Base-by-base conservation (phyloP, 2,797 vertebrate species). In the Poeciliopsis presidionis region DNA sequence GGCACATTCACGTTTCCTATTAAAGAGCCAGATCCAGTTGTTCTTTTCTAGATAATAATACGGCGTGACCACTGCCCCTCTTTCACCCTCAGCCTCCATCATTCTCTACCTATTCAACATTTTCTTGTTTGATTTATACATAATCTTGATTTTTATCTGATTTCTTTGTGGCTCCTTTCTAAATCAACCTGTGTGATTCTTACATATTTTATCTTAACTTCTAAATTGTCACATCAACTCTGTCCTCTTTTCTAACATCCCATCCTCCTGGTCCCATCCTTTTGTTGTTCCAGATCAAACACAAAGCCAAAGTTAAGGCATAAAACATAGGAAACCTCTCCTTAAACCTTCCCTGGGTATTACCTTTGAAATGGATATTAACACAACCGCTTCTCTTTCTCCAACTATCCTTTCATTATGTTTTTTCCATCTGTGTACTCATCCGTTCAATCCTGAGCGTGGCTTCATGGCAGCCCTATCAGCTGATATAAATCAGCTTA, bases 401-500 rank as follows among this genome's bases (percentile, higher is more conserved):
- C 70, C 36, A 18, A 12, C 76, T 47, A 65, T 83, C 73, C 77
- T 85, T 81, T 82, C 80, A 85, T 82, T 80, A 74, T 53, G 79
- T 72, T 78, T 20, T 72, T 55, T 61, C 74, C 83, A 89, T 88
- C 75, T 71, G 51, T 79, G 83, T 75, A 51, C 87, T 89, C 86
- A 87, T 82, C 83, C 86, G 76, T 91, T 91, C 88, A 86, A 80
- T 30, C 75, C 82, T 51, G 80, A 14, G 76, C 43, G 74, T 36
- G 59, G 86, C 85, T 87, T 83, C 88, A 88, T 91, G 88, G 90
- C 82, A 80, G 84, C 79, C 4, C 79, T 83, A 93, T 94, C 89
- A 89, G 90, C 88, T 87, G 90, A 91, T 87, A 90, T 79, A 83
- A 91, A 91, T 91, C 89, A 89, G 87, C 90, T 91, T 90, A 87